phyloP scores from a whole-genome alignment of 2,888 invertebrate species.

The Athrips mouffetella region DNA sequence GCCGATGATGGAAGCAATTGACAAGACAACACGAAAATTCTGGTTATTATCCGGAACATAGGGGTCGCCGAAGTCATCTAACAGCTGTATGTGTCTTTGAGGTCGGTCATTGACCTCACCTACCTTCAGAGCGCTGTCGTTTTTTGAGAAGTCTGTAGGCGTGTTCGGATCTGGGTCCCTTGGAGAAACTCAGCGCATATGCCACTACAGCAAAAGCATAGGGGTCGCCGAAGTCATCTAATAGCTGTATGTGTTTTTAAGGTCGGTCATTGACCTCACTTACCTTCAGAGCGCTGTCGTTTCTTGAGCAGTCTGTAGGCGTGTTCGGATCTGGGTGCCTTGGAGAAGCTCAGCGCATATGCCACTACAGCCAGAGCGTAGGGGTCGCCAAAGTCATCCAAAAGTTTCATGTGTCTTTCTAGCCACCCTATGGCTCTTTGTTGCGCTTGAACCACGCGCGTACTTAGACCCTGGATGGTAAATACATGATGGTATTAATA shows the following conservation, averaged over 20 bases:
- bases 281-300: conserved; percentile 79
- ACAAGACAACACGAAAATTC: too few species aligned
- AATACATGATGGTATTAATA: too few species aligned
- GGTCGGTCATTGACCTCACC: neutral
- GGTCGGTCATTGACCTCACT: neutral
- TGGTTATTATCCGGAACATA: too few species aligned
- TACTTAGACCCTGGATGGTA: conserved; percentile 82
- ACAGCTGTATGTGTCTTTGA: conserved; percentile 81
- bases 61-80: conserved; percentile 84
- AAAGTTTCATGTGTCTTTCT: conserved; percentile 87
- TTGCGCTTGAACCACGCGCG: conserved; percentile 86
- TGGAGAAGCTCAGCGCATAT: conserved; percentile 89
- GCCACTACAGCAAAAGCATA: conserved; percentile 93
- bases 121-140: conserved; percentile 79
- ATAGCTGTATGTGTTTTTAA: conserved; percentile 86
- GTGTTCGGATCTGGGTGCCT: conserved; percentile 90
- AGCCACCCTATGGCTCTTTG: conserved; percentile 87
- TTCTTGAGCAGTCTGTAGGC: conserved; percentile 86
- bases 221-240: conserved; percentile 84
- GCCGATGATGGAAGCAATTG: too few species aligned
- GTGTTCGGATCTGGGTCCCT: conserved; percentile 89
- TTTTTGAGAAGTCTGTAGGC: conserved; percentile 86
- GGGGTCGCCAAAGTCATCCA: conserved; percentile 84
- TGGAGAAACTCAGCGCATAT: conserved; percentile 89
- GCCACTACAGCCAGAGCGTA: conserved; percentile 93